Evolutionary conservation across 2,797 vertebrate genomes (phyloP).

Genomic region (Sebastes minor): DNA sequence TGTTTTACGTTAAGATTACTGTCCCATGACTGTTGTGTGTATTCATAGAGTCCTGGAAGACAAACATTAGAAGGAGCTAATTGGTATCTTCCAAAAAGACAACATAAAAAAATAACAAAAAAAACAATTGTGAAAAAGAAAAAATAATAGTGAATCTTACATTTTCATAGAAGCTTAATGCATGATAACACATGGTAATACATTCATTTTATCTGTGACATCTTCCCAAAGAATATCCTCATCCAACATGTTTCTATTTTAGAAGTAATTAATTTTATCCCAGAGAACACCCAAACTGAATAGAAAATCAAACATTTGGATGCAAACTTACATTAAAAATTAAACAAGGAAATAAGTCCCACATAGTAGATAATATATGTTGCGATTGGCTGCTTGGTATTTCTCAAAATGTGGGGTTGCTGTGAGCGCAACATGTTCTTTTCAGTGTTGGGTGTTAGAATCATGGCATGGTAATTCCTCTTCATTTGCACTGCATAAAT

Average conservation of each 20-base stretch:
- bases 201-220: constrained; percentile 28
- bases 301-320: constrained; percentile 41
- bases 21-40: background rate
- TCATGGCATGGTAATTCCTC: constrained; percentile 74
- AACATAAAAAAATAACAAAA: background rate
- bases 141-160: background rate
- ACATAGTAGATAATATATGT: constrained; percentile 27
- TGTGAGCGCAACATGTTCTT: constrained; percentile 64
- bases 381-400: constrained; percentile 39
- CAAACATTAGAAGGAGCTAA: background rate
- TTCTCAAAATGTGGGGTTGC: constrained; percentile 48
- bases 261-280: constrained; percentile 21
- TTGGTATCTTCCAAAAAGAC: background rate
- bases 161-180: background rate
- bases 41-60: background rate
- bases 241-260: constrained; percentile 27
- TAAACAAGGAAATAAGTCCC: constrained; percentile 32
- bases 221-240: background rate
- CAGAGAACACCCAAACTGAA: constrained; percentile 18
- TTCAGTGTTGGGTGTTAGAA: constrained; percentile 56
- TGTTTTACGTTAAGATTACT: background rate
- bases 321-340: constrained; percentile 52
- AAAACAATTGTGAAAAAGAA: background rate
- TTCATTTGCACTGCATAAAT: constrained; percentile 80
- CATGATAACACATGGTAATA: constrained; percentile 29